Evolutionary conservation across 2,797 vertebrate species (phyloP).

Genomic region (Limosa lapponica): DNA sequence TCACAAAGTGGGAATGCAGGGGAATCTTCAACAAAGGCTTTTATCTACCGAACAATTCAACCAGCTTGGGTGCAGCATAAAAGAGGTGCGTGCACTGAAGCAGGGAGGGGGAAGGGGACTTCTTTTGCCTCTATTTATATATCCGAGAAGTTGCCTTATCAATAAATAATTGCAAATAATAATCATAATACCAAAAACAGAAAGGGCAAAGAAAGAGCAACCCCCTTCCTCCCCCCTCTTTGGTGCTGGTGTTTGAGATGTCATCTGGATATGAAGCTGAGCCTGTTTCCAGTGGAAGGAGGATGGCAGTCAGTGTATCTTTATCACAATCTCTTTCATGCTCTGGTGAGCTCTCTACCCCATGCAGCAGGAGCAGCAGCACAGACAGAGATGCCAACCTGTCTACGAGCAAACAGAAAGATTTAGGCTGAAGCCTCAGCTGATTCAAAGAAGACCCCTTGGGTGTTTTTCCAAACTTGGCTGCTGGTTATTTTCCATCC

Average conservation of each 20-base stretch:
- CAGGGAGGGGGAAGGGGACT: neutral
- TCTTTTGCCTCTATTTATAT: constrained; percentile 9
- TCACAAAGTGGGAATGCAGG: neutral
- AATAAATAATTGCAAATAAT: constrained; percentile 34
- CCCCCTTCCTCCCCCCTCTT: neutral
- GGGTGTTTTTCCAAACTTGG: constrained; percentile 12
- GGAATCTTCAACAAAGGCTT: constrained; percentile 49
- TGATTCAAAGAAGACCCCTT: neutral
- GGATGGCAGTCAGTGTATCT: constrained; percentile 60
- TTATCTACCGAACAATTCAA: constrained; percentile 23
- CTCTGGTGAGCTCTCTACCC: constrained; percentile 37
- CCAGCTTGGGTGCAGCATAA: neutral
- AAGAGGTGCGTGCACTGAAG: neutral
- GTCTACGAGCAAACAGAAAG: constrained; percentile 1
- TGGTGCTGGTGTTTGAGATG: constrained; percentile 24
- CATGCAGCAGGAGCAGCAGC: neutral
- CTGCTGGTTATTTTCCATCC: neutral
- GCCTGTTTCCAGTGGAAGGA: constrained; percentile 24
- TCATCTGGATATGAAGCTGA: constrained; percentile 5
- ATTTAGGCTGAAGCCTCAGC: constrained; percentile 1
- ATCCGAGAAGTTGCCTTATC: neutral
- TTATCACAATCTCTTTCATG: constrained; percentile 68
- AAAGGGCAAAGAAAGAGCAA: neutral
- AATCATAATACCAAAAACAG: neutral
- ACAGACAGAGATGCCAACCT: constrained; percentile 45